phyloP scores from a whole-genome alignment of 2,113 vertebrate genomes.

The Cochlearius cochlearius region DNA sequence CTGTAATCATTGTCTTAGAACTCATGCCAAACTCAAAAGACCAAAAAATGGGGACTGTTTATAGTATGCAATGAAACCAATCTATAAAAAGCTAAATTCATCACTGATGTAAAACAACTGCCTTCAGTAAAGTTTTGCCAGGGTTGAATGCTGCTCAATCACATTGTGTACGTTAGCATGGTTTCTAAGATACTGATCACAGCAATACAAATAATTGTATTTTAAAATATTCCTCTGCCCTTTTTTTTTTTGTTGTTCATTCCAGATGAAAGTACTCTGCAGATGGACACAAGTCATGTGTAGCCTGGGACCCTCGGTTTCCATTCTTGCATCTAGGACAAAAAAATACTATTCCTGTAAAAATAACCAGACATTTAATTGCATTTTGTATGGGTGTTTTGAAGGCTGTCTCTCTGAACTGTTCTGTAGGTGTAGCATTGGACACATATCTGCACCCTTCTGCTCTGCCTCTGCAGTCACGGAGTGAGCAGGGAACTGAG shows the following conservation, averaged over 20 bases:
- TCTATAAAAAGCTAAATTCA: neutral
- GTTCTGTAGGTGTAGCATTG: rapidly evolving
- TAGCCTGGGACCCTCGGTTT: neutral
- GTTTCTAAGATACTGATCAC: neutral
- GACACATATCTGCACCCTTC: neutral
- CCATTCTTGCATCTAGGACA: neutral
- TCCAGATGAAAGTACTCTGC: neutral
- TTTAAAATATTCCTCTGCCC: neutral
- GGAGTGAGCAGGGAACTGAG: neutral
- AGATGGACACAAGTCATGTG: neutral
- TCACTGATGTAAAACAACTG: neutral
- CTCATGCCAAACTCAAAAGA: neutral
- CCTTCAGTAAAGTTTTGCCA: neutral
- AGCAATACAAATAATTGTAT: neutral
- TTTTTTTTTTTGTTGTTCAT: neutral
- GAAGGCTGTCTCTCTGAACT: neutral
- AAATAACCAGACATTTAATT: neutral
- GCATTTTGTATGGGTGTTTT: neutral
- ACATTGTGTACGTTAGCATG: neutral
- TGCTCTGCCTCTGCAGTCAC: neutral
- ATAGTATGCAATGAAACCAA: neutral
- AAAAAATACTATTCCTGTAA: neutral
- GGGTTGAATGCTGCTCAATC: neutral
- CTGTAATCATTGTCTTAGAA: neutral
- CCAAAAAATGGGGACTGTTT: neutral